A percentile compares a stretch with the other conserved stretches of the same genome.
Evolutionary conservation across 2,797 vertebrate genomes (phyloP).

Genomic region (Mallotus villosus): DNA sequence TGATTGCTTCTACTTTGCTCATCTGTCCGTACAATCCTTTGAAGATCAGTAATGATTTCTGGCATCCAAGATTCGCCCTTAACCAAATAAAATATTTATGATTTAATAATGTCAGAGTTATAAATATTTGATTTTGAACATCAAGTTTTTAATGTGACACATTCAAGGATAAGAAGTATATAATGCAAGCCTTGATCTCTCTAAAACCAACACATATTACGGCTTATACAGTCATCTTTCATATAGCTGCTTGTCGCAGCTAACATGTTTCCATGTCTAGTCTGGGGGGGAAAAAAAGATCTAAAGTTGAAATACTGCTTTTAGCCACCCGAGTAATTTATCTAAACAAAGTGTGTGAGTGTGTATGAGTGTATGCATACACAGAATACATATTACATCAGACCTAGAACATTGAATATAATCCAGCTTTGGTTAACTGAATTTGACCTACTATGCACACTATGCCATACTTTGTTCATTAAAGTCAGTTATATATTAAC

Average conservation of each 20-base stretch:
- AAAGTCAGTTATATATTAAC: background rate
- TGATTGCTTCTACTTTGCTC: slow-evolving; percentile 42
- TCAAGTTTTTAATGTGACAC: slow-evolving; percentile 56
- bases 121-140: slow-evolving; percentile 65
- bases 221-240: slow-evolving; percentile 42
- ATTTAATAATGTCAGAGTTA: slow-evolving; percentile 55
- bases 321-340: no score
- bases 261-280: slow-evolving; percentile 29
- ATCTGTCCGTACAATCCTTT: slow-evolving; percentile 50
- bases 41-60: slow-evolving; percentile 61
- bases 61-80: slow-evolving; percentile 53
- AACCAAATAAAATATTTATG: slow-evolving; percentile 60
- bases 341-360: no score
- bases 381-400: no score
- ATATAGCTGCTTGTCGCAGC: slow-evolving; percentile 32
- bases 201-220: slow-evolving; percentile 44
- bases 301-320: no score
- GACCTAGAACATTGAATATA: no score
- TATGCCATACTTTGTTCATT: background rate
- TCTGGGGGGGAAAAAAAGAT: slow-evolving; percentile 12
- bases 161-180: slow-evolving; percentile 58
- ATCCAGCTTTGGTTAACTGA: no score
- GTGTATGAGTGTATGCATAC: no score
- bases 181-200: slow-evolving; percentile 58
- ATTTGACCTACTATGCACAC: background rate